phyloP scores from a whole-genome alignment of 2,888 invertebrate genomes.

The Leptarthrus brevirostris region DNA sequence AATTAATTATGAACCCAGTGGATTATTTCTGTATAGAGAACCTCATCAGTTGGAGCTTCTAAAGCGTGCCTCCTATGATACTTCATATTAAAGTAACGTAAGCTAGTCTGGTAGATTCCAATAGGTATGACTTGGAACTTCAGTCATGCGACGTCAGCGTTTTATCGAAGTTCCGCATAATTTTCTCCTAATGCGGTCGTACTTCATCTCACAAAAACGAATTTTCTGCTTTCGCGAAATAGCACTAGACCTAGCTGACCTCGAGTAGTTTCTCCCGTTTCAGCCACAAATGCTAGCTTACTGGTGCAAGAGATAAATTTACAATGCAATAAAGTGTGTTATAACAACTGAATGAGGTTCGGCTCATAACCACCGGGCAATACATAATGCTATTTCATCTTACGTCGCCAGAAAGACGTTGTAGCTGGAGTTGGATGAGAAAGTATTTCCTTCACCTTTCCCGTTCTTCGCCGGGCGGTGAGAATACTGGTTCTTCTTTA shows the following conservation, averaged over 20 bases:
- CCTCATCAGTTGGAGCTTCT: no score
- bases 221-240: slow-evolving; percentile 22
- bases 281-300: slow-evolving; percentile 5
- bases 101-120: no score
- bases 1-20: slow-evolving; percentile 11
- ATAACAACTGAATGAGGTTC: slow-evolving; percentile 41
- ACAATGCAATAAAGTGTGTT: slow-evolving; percentile 49
- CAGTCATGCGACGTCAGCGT: no score
- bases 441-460: slow-evolving; percentile 26
- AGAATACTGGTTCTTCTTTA: neutral
- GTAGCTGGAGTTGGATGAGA: slow-evolving; percentile 11
- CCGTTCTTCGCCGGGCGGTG: neutral
- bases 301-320: slow-evolving; percentile 43
- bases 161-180: slow-evolving; percentile 6
- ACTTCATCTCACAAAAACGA: slow-evolving; percentile 14
- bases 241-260: neutral
- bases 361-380: slow-evolving; percentile 49
- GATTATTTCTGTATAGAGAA: no score
- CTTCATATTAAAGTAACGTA: no score
- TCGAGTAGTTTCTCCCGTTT: neutral
- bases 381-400: slow-evolving; percentile 46
- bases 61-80: no score
- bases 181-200: slow-evolving; percentile 5
- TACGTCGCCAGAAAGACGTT: slow-evolving; percentile 50
- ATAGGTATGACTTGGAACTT: no score